Conservation (phyloP, 2,888 invertebrate genomes). For the Macaria notata region DNA sequence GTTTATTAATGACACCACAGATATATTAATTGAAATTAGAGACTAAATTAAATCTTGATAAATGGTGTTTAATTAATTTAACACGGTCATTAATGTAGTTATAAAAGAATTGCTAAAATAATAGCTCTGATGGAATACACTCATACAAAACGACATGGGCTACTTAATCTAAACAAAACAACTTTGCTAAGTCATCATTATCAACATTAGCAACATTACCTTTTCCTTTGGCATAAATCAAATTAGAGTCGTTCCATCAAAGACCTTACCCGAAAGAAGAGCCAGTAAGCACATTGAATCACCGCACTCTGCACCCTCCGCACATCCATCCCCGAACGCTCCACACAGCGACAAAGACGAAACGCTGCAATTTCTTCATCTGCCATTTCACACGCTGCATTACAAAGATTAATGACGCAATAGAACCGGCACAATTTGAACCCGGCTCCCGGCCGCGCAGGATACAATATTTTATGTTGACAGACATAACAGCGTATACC, state of each 20-base stretch:
- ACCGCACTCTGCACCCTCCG: constrained; percentile 22
- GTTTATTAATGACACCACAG: background rate
- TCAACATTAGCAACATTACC: no score
- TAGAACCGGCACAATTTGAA: constrained; percentile 75
- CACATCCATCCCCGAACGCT: constrained; percentile 19
- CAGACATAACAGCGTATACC: constrained; percentile 81
- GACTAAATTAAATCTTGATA: no score
- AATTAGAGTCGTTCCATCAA: no score
- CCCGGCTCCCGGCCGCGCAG: constrained; percentile 68
- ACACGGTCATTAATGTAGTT: no score
- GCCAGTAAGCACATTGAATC: background rate
- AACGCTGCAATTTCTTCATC: constrained; percentile 64
- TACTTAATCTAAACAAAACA: no score
- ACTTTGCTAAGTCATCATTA: no score
- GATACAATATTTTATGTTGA: constrained; percentile 82
- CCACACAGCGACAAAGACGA: constrained; percentile 46
- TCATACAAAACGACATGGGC: no score
- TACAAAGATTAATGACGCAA: constrained; percentile 75
- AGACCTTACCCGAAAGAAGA: no score
- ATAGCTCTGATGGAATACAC: no score
- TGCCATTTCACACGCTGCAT: constrained; percentile 70
- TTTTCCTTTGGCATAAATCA: no score
- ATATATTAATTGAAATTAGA: background rate
- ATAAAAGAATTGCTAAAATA: no score
- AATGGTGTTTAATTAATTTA: no score